A percentile compares a stretch with the other conserved stretches of the same genome.
phyloP scores from a whole-genome alignment of 2,888 invertebrate genomes.

The Scaptomyza polygonia region DNA sequence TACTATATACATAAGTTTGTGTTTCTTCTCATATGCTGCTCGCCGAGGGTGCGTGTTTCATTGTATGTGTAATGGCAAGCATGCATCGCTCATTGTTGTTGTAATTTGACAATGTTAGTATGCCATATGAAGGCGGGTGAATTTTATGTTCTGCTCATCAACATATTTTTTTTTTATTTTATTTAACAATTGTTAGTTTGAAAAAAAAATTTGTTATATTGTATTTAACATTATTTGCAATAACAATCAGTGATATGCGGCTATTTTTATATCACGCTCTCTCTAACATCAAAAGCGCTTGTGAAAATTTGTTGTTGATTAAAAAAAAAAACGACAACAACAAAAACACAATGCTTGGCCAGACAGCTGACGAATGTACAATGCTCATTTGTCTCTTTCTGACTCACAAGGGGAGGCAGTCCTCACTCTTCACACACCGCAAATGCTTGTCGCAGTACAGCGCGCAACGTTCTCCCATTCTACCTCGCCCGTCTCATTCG shows the following conservation, averaged over 20 bases:
- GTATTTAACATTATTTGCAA: background rate
- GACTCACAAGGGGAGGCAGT: slow-evolving; percentile 33
- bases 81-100: too few relatives aligned
- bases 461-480: slow-evolving; percentile 10
- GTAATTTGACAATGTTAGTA: too few relatives aligned
- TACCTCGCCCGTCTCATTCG: background rate
- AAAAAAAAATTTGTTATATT: background rate
- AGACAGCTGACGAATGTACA: slow-evolving; percentile 48
- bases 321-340: slow-evolving; percentile 13
- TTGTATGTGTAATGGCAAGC: slow-evolving; percentile 1
- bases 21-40: slow-evolving; percentile 4
- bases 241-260: background rate
- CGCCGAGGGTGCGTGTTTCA: slow-evolving; percentile 32
- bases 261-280: slow-evolving; percentile 38
- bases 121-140: background rate
- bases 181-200: background rate
- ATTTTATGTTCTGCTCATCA: background rate
- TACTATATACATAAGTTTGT: too few relatives aligned
- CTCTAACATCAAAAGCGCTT: slow-evolving; percentile 16
- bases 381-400: slow-evolving; percentile 22
- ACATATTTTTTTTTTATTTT: too few relatives aligned
- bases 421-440: slow-evolving; percentile 24
- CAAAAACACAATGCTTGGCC: too few relatives aligned
- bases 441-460: slow-evolving; percentile 30
- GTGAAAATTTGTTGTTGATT: slow-evolving; percentile 24